A percentile compares a stretch with the other conserved stretches of the same genome.
These are phyloP conservation scores for Gerris lacustris DNA, from an alignment of 2,888 invertebrate species.

Conservation along the genomic window DNA sequence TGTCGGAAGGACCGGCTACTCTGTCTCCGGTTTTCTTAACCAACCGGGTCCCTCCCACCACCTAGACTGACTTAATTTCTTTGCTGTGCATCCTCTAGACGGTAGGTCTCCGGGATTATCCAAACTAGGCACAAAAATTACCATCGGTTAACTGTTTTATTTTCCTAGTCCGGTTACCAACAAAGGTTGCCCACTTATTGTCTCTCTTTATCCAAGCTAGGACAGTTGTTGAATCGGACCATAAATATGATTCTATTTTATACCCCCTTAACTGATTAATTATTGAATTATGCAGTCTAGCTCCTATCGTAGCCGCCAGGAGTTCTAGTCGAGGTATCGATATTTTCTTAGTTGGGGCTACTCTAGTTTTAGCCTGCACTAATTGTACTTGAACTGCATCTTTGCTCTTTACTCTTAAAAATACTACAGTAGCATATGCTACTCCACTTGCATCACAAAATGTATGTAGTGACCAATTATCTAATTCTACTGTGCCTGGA, in stretches of 20 bases:
- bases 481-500: not conserved
- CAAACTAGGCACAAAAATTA: slow-evolving; percentile 26
- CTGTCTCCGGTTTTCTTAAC: slow-evolving; percentile 13
- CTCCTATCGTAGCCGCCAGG: slow-evolving; percentile 26
- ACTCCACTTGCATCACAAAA: slow-evolving; percentile 17
- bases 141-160: slow-evolving; percentile 28
- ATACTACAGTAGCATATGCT: slow-evolving; percentile 19
- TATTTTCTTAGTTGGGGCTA: slow-evolving; percentile 22
- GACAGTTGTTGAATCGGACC: slow-evolving; percentile 19
- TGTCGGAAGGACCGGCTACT: slow-evolving; percentile 28
- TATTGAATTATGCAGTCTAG: not conserved
- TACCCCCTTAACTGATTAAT: not conserved
- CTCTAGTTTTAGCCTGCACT: slow-evolving; percentile 23
- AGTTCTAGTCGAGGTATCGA: slow-evolving; percentile 28
- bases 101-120: slow-evolving; percentile 29
- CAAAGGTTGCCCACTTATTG: slow-evolving; percentile 28
- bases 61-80: slow-evolving; percentile 11
- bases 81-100: slow-evolving; percentile 22
- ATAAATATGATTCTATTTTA: slow-evolving; percentile 7
- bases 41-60: slow-evolving; percentile 29
- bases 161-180: slow-evolving; percentile 31
- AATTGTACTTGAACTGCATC: slow-evolving; percentile 15
- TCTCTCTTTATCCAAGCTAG: slow-evolving; percentile 26
- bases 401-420: slow-evolving; percentile 17
- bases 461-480: not conserved